phyloP scores from a whole-genome alignment of 2,797 vertebrate genomes.

The Epinephelus coioides region DNA sequence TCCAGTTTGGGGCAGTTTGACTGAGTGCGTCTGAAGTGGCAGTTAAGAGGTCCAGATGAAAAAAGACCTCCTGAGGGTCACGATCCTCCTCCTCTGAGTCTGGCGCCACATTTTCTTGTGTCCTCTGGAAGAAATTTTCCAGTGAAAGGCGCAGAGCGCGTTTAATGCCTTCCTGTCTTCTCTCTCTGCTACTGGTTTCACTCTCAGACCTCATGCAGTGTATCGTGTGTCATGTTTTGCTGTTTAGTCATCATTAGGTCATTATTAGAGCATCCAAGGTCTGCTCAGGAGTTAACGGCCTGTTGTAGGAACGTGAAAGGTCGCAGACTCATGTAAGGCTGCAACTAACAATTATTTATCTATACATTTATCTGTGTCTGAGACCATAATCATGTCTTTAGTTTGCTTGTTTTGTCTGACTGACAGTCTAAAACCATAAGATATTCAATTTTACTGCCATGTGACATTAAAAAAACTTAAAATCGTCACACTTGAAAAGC shows the following conservation, averaged over 20 bases:
- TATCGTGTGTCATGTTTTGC: conserved; percentile 46
- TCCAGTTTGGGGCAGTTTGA: conserved; percentile 33
- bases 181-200: conserved; percentile 6
- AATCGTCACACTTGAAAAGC: background rate
- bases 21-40: conserved; percentile 44
- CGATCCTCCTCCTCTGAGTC: conserved; percentile 36
- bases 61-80: conserved; percentile 56
- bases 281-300: background rate
- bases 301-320: background rate
- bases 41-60: conserved; percentile 64
- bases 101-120: conserved; percentile 46
- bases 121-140: conserved; percentile 25
- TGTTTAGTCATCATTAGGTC: conserved; percentile 44
- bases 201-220: conserved; percentile 14
- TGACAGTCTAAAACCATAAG: background rate
- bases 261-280: conserved; percentile 15
- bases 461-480: background rate
- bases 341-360: background rate
- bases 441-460: background rate
- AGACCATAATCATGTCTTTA: too few relatives aligned
- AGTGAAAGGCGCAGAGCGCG: background rate
- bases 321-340: background rate
- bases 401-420: background rate
- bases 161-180: background rate
- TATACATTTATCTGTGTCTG: background rate